Evolutionary conservation across 2,888 invertebrate species (phyloP).

Genomic region (Apodemia mormo): DNA sequence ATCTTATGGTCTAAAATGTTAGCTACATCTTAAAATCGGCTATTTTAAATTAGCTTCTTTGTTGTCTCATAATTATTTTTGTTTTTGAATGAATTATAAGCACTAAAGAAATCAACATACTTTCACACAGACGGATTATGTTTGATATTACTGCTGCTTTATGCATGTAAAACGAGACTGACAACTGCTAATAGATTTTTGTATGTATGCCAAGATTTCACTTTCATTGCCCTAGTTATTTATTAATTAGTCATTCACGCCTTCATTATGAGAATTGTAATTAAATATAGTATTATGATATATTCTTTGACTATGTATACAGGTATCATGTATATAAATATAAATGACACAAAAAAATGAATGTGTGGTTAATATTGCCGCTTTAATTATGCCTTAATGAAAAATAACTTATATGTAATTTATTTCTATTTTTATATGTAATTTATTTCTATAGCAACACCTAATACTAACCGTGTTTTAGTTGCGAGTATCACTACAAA

Average conservation of each 20-base stretch:
- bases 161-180: conserved; percentile 3
- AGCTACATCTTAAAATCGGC: not conserved
- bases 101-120: not conserved
- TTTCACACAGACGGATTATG: not conserved
- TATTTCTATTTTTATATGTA: no score
- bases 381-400: no score
- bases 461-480: no score
- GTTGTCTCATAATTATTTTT: not conserved
- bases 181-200: conserved; percentile 17
- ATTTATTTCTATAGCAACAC: no score
- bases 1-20: not conserved
- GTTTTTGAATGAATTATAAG: not conserved
- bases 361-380: no score
- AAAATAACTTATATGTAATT: no score
- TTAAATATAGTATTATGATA: not conserved
- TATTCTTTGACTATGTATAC: no score
- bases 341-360: no score
- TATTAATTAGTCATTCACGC: conserved; percentile 15
- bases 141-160: not conserved
- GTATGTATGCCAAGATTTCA: conserved; percentile 19
- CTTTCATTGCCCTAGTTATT: conserved; percentile 18
- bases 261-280: not conserved
- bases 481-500: no score
- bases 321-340: no score
- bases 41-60: not conserved